These are phyloP conservation scores for Podarcis siculus DNA, from an alignment of 2,797 vertebrate species.

Conservation along the genomic window DNA sequence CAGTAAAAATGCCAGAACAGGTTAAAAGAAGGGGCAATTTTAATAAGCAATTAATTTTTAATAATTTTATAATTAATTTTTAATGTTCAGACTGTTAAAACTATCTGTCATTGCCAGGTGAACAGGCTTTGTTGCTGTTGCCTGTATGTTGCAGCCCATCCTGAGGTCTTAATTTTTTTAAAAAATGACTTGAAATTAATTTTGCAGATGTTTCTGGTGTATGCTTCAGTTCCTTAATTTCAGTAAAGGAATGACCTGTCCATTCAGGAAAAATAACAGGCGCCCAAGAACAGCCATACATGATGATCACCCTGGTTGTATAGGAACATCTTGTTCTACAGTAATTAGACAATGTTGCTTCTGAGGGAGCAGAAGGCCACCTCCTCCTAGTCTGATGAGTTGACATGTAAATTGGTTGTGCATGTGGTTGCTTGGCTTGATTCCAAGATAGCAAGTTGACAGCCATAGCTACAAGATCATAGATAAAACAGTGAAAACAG, in stretches of 20 bases:
- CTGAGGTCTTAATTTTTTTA: conserved; percentile 20
- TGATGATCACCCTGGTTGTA: conserved; percentile 69
- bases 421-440: neutral
- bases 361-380: conserved; percentile 30
- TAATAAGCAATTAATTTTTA: conserved; percentile 59
- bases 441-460: conserved; percentile 7
- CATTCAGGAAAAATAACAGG: conserved; percentile 70
- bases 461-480: neutral
- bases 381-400: conserved; percentile 22
- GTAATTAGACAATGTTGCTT: conserved; percentile 50
- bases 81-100: conserved; percentile 61
- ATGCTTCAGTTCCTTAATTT: conserved; percentile 71
- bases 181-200: conserved; percentile 51
- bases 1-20: conserved; percentile 46
- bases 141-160: conserved; percentile 19
- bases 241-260: conserved; percentile 71
- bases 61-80: conserved; percentile 38
- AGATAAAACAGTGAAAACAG: neutral
- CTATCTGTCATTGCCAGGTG: conserved; percentile 49
- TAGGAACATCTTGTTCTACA: conserved; percentile 46
- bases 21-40: conserved; percentile 45
- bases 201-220: conserved; percentile 62
- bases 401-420: conserved; percentile 24
- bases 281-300: conserved; percentile 75
- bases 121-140: conserved; percentile 54